These are phyloP conservation scores for Malaclemys terrapin DNA, from an alignment of 2,113 vertebrate genomes.

Conservation along the genomic window DNA sequence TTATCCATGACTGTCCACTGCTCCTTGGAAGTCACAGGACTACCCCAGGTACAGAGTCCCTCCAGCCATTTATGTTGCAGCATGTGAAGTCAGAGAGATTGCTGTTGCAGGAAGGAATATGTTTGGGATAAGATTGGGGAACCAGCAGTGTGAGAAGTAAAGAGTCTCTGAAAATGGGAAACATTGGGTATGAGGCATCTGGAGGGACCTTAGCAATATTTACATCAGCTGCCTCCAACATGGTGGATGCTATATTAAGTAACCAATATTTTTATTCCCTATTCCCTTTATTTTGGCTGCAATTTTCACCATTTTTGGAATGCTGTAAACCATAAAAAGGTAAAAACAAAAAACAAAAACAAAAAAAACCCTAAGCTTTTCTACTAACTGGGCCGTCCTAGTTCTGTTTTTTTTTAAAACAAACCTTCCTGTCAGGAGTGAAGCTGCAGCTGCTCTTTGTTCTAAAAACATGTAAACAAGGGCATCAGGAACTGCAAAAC, in stretches of 20 bases:
- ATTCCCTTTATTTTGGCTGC: neutral
- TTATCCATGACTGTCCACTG: neutral
- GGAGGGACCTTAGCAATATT: neutral
- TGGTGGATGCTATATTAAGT: neutral
- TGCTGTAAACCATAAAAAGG: neutral
- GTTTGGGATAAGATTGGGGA: neutral
- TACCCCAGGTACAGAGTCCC: neutral
- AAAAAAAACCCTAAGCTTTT: neutral
- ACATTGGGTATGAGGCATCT: neutral
- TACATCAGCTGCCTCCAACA: neutral
- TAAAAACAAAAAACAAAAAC: neutral
- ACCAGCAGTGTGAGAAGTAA: neutral
- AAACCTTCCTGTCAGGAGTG: neutral
- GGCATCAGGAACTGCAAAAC: neutral
- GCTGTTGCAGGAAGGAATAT: neutral
- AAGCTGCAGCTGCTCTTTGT: constrained; percentile 25
- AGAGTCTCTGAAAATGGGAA: neutral
- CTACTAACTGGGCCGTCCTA: neutral
- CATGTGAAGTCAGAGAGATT: neutral
- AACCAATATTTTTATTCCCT: neutral
- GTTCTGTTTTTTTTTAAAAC: constrained; percentile 7
- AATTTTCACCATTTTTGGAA: neutral
- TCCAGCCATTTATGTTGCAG: neutral
- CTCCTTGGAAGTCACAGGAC: neutral
- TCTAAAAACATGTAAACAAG: constrained; percentile 20